Evolutionary conservation across 2,888 invertebrate species (phyloP), one percentile per base, ranked within the genome.

Genomic region (Diarsia dahlii): DNA sequence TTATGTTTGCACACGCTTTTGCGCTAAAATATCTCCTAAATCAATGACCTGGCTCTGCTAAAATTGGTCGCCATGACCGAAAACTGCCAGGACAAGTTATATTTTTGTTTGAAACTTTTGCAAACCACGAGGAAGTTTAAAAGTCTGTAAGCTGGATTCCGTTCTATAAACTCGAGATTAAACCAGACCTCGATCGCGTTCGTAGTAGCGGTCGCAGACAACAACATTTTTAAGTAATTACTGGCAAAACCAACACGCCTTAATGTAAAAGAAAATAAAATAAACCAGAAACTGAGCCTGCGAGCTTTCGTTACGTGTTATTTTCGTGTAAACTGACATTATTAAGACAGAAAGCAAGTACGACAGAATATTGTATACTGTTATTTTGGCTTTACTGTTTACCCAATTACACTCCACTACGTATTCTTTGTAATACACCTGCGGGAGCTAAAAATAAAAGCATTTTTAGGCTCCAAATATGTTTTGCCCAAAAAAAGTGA

Each of bases 191-290:
- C 50, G 50, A 76, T 70, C 12, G 56, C 23, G 6, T 20, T 12
- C 76, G n/a, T 85, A 70, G 86, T 88, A 85, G 84, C 12, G 82
- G 85, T 60, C 28, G 34, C 68, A 80, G 84, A 80, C 74, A 78
- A 78, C 76, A 79, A 78, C 77, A 84, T 86, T 87, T 89, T 89
- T 87, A 90, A 89, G 89, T 90, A 88, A 90, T 90, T 89, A 89
- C 85, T 73, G 75, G 60, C 78, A 76, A 87, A 89, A 86, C 84
- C 72, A 84, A 84, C 87, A 84, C 85, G 88, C 84, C 81, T 81
- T 82, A 81, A 81, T 78, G 80, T 82, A 76, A 86, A 87, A 84
- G 75, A 64, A 85, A 84, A 83, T 81, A 86, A 89, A 87, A 84
- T 74, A 84, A 87, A 84, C 79, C 82, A 84, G 81, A 86, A 77